These are phyloP conservation scores for Melanocharis versteri DNA, from an alignment of 2,113 vertebrate genomes.

Conservation along the genomic window DNA sequence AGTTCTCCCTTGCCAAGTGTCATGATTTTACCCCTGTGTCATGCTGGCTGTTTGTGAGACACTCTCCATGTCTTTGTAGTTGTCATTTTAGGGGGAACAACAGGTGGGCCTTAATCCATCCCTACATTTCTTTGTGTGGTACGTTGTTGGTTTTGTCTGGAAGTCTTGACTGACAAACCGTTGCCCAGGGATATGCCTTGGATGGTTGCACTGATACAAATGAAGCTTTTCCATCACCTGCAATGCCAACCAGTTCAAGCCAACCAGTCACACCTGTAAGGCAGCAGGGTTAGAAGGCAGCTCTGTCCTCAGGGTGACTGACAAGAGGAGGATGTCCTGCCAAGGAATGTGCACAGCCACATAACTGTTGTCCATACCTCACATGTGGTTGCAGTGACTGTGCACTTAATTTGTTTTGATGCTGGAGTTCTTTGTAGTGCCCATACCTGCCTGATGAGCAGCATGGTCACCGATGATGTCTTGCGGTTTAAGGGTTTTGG, in stretches of 20 bases:
- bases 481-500: neutral
- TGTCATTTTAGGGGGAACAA: neutral
- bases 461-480: neutral
- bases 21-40: neutral
- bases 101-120: neutral
- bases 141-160: neutral
- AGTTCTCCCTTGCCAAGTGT: neutral
- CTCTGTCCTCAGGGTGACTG: neutral
- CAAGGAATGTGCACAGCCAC: neutral
- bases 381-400: neutral
- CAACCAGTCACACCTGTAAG: neutral
- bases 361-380: conserved; percentile 4
- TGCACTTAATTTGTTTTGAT: neutral
- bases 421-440: neutral
- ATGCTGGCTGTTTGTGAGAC: neutral
- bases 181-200: neutral
- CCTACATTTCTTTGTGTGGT: neutral
- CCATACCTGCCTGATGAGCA: neutral
- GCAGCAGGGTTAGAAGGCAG: neutral
- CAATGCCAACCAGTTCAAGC: neutral
- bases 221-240: neutral
- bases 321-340: neutral
- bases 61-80: neutral
- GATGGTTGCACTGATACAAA: neutral
- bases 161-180: neutral